Percentiles rank a stretch among this genome's conserved stretches.
phyloP scores from a whole-genome alignment of 1,140 invertebrate genomes.

The Pogonus chalceus region DNA sequence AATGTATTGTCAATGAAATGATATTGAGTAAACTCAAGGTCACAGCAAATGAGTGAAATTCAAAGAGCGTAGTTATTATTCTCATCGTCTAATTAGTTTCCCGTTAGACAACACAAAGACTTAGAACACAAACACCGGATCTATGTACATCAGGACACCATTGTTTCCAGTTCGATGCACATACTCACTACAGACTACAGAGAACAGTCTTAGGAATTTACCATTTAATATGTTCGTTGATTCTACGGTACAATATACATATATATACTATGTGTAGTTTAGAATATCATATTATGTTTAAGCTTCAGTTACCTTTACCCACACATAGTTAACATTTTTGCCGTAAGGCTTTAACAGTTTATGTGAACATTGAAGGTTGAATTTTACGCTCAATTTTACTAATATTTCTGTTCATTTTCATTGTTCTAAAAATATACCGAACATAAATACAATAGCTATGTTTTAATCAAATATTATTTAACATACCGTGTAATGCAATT shows the following conservation, averaged over 20 bases:
- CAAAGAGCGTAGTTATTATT: neutral
- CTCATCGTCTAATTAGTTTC: conserved; percentile 2
- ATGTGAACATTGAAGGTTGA: too few species aligned
- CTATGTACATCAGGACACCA: neutral
- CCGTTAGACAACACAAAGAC: conserved; percentile 4
- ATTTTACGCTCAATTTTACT: too few species aligned
- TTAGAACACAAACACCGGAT: conserved; percentile 3
- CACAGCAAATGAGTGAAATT: neutral
- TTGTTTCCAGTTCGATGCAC: neutral
- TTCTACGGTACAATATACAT: too few species aligned
- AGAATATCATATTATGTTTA: neutral
- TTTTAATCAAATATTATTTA: too few species aligned
- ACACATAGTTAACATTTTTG: neutral
- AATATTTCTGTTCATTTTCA: too few species aligned
- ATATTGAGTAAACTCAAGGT: neutral
- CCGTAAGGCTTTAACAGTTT: neutral
- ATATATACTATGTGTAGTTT: neutral
- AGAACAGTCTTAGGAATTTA: neutral
- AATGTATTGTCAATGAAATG: neutral
- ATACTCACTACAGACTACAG: neutral
- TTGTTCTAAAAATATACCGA: too few species aligned
- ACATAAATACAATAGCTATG: too few species aligned
- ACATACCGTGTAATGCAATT: too few species aligned
- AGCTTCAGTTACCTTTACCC: neutral
- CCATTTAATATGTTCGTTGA: too few species aligned